Evolutionary conservation across 2,113 vertebrate species (phyloP).

Genomic region (Ictalurus punctatus): DNA sequence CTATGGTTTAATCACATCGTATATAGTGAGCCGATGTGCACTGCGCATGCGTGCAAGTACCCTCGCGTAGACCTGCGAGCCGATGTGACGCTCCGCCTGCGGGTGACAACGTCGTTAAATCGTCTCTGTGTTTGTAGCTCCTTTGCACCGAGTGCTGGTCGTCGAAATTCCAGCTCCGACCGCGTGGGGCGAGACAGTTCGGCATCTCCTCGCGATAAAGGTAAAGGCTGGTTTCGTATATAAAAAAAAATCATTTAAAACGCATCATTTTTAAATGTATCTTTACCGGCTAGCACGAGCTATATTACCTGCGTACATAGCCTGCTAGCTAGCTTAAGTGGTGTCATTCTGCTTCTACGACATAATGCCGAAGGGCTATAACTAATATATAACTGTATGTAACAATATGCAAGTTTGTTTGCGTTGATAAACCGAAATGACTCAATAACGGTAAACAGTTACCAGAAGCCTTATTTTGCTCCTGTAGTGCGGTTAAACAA

Average conservation of each 20-base stretch:
- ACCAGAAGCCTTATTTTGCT: not conserved
- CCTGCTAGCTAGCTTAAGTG: not conserved
- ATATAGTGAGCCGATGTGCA: not conserved
- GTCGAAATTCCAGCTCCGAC: not conserved
- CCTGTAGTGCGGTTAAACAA: not conserved
- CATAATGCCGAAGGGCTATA: not conserved
- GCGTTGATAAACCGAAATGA: not conserved
- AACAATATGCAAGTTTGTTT: not conserved
- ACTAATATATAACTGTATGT: not conserved
- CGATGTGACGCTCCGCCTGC: too few relatives aligned
- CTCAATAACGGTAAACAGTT: not conserved
- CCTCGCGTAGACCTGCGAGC: not conserved
- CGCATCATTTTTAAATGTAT: too few relatives aligned
- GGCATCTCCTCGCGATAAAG: not conserved
- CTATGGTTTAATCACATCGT: not conserved
- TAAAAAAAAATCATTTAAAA: not conserved
- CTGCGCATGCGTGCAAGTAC: not conserved
- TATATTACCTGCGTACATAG: not conserved
- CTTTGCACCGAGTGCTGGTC: too few relatives aligned
- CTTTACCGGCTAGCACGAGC: not conserved
- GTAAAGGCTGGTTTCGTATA: conserved; percentile 1
- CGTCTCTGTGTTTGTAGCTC: not conserved
- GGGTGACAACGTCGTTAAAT: too few relatives aligned
- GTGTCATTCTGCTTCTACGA: not conserved
- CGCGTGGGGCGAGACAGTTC: not conserved